phyloP scores from a whole-genome alignment of 2,888 invertebrate species.

The Dascillus cervinus region DNA sequence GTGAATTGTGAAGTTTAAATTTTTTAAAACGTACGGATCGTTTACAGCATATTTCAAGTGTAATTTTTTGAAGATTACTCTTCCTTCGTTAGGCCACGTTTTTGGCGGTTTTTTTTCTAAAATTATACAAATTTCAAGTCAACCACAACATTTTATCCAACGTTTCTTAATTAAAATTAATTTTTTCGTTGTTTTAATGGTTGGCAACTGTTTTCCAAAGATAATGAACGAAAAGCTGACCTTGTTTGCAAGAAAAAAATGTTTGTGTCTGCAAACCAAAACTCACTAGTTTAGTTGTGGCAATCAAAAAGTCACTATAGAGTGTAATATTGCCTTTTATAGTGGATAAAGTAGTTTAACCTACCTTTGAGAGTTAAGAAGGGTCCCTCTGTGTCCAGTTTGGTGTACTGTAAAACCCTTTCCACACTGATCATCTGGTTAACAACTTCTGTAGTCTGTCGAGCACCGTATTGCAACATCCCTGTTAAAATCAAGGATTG shows the following conservation, averaged over 20 bases:
- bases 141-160: too few species aligned
- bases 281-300: neutral
- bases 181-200: too few species aligned
- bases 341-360: too few species aligned
- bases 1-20: slow-evolving; percentile 53
- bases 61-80: slow-evolving; percentile 51
- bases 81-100: slow-evolving; percentile 52
- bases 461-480: slow-evolving; percentile 70
- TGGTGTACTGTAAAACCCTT: slow-evolving; percentile 66
- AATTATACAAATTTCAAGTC: too few species aligned
- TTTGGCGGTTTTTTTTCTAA: slow-evolving; percentile 3
- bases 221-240: too few species aligned
- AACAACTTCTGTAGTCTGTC: slow-evolving; percentile 65
- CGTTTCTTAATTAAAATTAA: too few species aligned
- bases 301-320: too few species aligned
- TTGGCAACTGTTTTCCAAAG: too few species aligned
- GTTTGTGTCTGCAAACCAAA: neutral
- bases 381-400: slow-evolving; percentile 59
- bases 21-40: slow-evolving; percentile 60
- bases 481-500: slow-evolving; percentile 64
- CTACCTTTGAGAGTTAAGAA: slow-evolving; percentile 45
- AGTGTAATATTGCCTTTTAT: too few species aligned
- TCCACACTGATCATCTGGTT: slow-evolving; percentile 71
- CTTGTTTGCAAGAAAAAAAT: too few species aligned
- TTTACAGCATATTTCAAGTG: slow-evolving; percentile 56